Percentiles rank a stretch among this genome's conserved stretches.
phyloP scores from a whole-genome alignment of 2,888 invertebrate species.

The Eristalinus aeneus region DNA sequence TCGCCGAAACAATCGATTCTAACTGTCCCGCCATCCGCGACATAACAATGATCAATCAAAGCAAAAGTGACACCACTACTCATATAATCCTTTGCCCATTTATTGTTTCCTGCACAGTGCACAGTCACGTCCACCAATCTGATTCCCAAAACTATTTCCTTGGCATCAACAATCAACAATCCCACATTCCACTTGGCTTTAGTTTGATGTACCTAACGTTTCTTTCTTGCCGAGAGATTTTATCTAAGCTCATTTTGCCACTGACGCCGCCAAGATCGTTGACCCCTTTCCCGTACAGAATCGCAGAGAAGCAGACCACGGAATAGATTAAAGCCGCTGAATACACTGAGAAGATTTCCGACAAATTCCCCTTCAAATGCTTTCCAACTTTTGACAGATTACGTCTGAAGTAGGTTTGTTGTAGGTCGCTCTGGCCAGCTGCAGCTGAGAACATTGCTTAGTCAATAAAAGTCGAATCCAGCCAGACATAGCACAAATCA shows the following conservation, averaged over 20 bases:
- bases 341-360: background rate
- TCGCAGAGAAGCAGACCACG: background rate
- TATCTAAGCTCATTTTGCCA: constrained; percentile 13
- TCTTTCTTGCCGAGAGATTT: background rate
- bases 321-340: background rate
- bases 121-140: background rate
- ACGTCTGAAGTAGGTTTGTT: background rate
- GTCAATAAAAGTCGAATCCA: constrained; percentile 15
- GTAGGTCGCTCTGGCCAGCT: background rate
- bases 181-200: background rate
- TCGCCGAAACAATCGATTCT: background rate
- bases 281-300: constrained; percentile 18
- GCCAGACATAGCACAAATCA: constrained; percentile 22
- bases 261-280: constrained; percentile 8
- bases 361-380: background rate
- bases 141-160: background rate
- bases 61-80: background rate
- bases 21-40: background rate
- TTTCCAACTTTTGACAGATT: background rate
- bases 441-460: background rate
- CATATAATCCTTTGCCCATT: background rate
- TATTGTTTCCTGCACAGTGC: background rate
- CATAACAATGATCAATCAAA: background rate
- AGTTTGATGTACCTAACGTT: background rate
- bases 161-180: background rate